Base-by-base conservation (phyloP, 2,113 vertebrate species). In the Siniperca chuatsi region DNA sequence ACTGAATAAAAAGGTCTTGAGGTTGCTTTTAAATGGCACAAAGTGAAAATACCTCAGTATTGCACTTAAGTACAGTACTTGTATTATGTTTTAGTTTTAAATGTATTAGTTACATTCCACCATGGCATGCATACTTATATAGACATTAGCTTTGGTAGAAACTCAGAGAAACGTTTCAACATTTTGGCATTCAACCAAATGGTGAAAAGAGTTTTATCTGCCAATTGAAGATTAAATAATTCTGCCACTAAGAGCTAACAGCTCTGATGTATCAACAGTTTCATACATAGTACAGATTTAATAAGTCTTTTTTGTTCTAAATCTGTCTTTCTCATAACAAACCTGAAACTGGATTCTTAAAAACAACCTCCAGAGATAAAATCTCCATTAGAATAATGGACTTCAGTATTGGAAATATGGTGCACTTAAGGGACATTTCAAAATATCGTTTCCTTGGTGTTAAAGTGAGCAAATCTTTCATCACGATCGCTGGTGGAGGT, bases 351-450 rank as follows among this genome's bases (percentile, higher is more conserved):
- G 58, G 64, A 37, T 21, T 57, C 52, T 75, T 50, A 9, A 25
- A 42, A 58, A 57, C 71, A 15, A 65, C 40, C 25, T 60, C 55
- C n/a, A 62, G 37, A 61, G 77, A 70, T 70, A 20, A 37, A 61
- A 71, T n/a, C 42, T 70, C 65, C 66, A 62, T 79, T 61, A 37
- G 4, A 58, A 13, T 37, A 61, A 78, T 58, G 42, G 42, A 71
- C 67, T 37, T 29, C 0, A 57, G 37, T 20, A 2, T 20, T 1
- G 4, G 29, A 71, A 62, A 61, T 66, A 50, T 25, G 15, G 4
- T 4, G 57, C 68, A 71, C 44, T 64, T 21, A 15, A 9, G 9
- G 6, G 25, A 9, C 3, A 40, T 37, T 58, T 58, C 37, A 4
- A 52, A 61, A 62, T 35, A 29, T 52, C 20, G 42, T 50, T 42